Percentiles rank a stretch among this genome's conserved stretches.
phyloP scores from a whole-genome alignment of 2,113 vertebrate genomes.

The Pycnonotus jocosus region DNA sequence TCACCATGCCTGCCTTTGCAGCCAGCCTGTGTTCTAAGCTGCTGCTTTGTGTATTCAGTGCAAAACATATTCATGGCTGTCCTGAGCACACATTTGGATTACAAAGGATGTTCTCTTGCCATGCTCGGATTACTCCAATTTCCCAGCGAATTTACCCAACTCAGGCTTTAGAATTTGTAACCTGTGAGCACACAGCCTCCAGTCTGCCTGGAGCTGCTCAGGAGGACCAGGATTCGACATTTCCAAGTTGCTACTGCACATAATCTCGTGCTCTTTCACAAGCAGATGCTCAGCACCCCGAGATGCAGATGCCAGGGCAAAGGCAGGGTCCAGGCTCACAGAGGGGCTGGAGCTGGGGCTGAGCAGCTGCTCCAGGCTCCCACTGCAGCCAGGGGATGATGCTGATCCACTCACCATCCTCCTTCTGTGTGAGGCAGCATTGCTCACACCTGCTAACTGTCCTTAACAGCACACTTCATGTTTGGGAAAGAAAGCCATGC shows the following conservation, averaged over 20 bases:
- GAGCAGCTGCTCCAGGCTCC: not conserved
- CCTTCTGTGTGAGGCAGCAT: not conserved
- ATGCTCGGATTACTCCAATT: not conserved
- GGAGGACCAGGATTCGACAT: not conserved
- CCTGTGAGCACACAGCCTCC: not conserved
- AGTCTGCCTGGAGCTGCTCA: not conserved
- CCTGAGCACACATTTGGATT: not conserved
- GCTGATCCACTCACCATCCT: not conserved
- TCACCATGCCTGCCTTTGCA: not conserved
- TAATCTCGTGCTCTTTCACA: not conserved
- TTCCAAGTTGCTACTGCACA: not conserved
- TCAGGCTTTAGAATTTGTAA: not conserved
- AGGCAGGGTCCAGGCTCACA: rapidly evolving
- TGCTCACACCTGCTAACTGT: not conserved
- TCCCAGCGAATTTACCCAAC: not conserved
- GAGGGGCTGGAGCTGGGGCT: not conserved
- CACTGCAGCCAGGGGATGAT: rapidly evolving
- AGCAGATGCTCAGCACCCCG: not conserved
- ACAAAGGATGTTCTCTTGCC: not conserved
- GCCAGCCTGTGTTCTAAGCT: not conserved
- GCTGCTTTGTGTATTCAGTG: not conserved
- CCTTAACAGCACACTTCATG: not conserved
- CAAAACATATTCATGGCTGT: not conserved
- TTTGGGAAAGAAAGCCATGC: not conserved
- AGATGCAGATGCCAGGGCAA: not conserved